Base-by-base conservation (phyloP, 2,888 invertebrate species). In the Sturmia bella region DNA sequence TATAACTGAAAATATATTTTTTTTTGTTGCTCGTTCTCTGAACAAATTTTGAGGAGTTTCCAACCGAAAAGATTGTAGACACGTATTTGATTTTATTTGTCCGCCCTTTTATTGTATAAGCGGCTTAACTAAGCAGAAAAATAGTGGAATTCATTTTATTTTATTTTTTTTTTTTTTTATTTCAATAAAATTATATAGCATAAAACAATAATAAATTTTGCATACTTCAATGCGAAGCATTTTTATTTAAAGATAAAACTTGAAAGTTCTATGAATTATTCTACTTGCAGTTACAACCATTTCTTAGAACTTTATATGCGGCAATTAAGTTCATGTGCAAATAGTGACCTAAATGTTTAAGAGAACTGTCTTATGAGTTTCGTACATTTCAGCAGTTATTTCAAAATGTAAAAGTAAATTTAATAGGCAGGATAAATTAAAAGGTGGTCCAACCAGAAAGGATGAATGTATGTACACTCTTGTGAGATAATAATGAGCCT, bases 41-140 rank as follows among this genome's bases (percentile, higher is more conserved):
- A 32, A 12, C 1, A 37, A 27, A 43, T 13, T 27, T 48, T 12
- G 13, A 63, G 32, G n/a, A 63, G 48, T 17, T 17, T 13, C 2
- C 4, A 48, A n/a, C 6, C 27, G 6, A 45, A 17, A 6, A 27
- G 15, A 15, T 61, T 41, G 39, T 9, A 57, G 57, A 43, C 59
- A 63, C 9, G 6, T 48, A 48, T 63, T 63, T 45, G 6, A 19
- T 17, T 43, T 2, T 48, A 13, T 45, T 48, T 32, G 45, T 12
- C 27, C 27, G 17, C 12, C 45, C 32, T 48, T 45, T 27, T 19
- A 13, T 13, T 17, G 45, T 13, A 32, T 63, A 63, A 63, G 48
- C 63, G 19, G 48, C 32, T 63, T 48, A 63, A 63, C 13, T 48
- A 15, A 13, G n/a, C 32, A 48, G 32, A 63, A 63, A 48, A 32